Evolutionary conservation across 2,888 invertebrate genomes (phyloP), one percentile per base, ranked within the genome.

Genomic region (Celastrina argiolus): DNA sequence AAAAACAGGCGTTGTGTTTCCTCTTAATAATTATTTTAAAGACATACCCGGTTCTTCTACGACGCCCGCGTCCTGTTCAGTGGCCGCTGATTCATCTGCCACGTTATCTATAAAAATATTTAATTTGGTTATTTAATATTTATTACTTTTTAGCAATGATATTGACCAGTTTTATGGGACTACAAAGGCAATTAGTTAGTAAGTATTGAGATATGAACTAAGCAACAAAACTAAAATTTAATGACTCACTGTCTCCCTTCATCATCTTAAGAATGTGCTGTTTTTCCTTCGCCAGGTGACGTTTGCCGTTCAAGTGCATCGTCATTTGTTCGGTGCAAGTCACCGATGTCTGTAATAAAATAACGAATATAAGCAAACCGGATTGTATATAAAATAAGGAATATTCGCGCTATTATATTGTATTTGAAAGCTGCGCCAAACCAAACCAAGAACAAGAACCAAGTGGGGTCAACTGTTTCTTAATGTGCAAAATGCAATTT

Each of bases 261-360:
- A 87, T 87, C 76, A 87, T 83, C 36, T 78, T 78, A 31, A 88
- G 76, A 41, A 90, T 90, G 69, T 87, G 80, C 3, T 79, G 79
- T 74, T 91, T 92, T 71, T 93, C 87, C 74, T 92, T 92, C 41
- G 87, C 78, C 63, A 91, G 84, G 80, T 94, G 94, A 67, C 85
- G 92, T 69, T 92, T 92, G 36, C 93, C 94, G 67, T 92, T 92
- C 71, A 92, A 78, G 78, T 94, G 94, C 77, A 87, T 88, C 1
- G 92, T 92, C 80, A 94, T 85, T 78, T 94, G 93, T 68, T 93
- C 93, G 36, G 92, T 80, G 73, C 92, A 92, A 0, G 93, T 93
- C 36, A 93, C 92, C 0, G 83, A 78, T 0, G 92, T 85, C 82
- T 92, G 76, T 22, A 81, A 81, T 63, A 28, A 56, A 7, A 8